Base-by-base conservation (phyloP, 2,113 vertebrate genomes). In the Leptobrachium ailaonicum region DNA sequence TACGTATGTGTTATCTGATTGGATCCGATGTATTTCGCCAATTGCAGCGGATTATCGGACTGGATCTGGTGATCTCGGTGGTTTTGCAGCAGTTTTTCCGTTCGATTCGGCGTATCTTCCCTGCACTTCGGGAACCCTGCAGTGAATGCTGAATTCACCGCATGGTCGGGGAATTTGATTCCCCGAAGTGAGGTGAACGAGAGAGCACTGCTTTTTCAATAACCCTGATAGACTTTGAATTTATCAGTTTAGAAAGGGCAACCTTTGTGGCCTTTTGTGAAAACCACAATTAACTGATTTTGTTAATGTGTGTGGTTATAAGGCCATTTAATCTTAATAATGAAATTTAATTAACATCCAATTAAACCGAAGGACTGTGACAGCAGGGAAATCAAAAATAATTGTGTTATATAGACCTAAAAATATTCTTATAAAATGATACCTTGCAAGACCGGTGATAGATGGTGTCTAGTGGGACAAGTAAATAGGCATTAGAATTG, bases 341-440 rank as follows among this genome's bases (percentile, higher is more conserved):
- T 71, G 54, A 79, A 63, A 79, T 47, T 79, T 64, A 71, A 79
- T 79, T 79, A 79, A 72, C 68, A 79, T 71, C 43, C 64, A 71
- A 71, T 79, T 79, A 71, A 79, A 71, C 12, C 20, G 44, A 71
- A 79, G 45, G 69, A 64, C 68, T 79, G 32, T 20, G 44, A 66
- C 68, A 71, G 77, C 54, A 64, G 43, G 69, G 68, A 64, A 71
- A 77, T 70, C 58, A 77, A 77, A 78, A 63, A 78, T 63, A 71
- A 77, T 71, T 64, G 45, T 72, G 62, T 53, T 64, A 54, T 41
- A 41, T 12, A 54, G 56, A 50, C 68, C 45, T 79, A 71, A 62
- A 79, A 71, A 64, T 79, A 71, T 68, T 76, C 41, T 76, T 76
- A 50, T 67, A 67, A 76, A 32, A 77, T 69, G 41, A 42, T 54